phyloP scores from a whole-genome alignment of 2,888 invertebrate species.

The Trissoscelio sp. region DNA sequence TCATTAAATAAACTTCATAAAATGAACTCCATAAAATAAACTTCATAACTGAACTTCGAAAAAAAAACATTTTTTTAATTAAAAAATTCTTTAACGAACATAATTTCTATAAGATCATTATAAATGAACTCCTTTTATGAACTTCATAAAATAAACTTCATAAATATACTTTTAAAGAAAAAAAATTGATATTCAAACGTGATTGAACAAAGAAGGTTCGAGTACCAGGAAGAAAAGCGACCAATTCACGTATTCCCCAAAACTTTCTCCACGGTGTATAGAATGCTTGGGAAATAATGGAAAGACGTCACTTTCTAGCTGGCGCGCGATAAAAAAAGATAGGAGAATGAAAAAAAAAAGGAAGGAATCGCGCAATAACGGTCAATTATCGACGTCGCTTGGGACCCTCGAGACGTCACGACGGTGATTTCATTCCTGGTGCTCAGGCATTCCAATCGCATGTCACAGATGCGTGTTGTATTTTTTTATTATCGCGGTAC shows the following conservation, averaged over 20 bases:
- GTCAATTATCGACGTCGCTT: slow-evolving; percentile 44
- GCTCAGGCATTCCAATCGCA: slow-evolving; percentile 46
- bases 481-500: slow-evolving; percentile 38
- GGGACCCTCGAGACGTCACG: slow-evolving; percentile 38
- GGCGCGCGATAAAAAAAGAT: slow-evolving; percentile 35
- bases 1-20: too few species aligned
- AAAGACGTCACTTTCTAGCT: slow-evolving; percentile 60
- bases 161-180: too few species aligned
- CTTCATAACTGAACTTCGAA: too few species aligned
- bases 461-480: slow-evolving; percentile 44
- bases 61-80: too few species aligned
- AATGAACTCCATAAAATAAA: too few species aligned
- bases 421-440: slow-evolving; percentile 45
- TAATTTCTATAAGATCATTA: too few species aligned
- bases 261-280: slow-evolving; percentile 60
- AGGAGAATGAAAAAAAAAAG: slow-evolving; percentile 1
- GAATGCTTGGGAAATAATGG: slow-evolving; percentile 53
- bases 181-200: too few species aligned
- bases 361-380: slow-evolving; percentile 51
- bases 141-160: too few species aligned
- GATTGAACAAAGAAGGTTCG: slow-evolving; percentile 18
- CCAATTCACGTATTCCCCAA: slow-evolving; percentile 38
- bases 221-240: slow-evolving; percentile 49
- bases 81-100: too few species aligned
- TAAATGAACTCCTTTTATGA: too few species aligned